Evolutionary conservation across 2,797 vertebrate species (phyloP).

Genomic region (Ispidina picta): DNA sequence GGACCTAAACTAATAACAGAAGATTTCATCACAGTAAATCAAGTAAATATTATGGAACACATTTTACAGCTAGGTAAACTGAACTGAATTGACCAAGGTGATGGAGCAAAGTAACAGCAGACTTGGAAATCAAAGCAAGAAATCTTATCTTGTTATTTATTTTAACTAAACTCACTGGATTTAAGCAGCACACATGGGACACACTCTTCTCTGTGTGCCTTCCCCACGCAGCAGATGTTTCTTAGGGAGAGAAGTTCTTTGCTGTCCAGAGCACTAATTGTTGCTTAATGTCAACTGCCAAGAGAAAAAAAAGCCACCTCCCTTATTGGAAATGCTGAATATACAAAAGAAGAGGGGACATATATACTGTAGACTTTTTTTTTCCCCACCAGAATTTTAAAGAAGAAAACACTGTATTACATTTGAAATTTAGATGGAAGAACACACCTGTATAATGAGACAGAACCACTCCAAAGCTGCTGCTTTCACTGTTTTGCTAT

Average conservation of each 20-base stretch:
- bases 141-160: background rate
- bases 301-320: background rate
- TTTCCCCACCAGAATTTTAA: background rate
- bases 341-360: background rate
- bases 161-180: background rate
- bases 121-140: conserved; percentile 23
- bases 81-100: background rate
- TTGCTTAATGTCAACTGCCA: background rate
- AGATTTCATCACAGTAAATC: conserved; percentile 3
- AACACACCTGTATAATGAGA: background rate
- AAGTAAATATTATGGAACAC: background rate
- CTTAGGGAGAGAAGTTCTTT: background rate
- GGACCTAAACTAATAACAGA: background rate
- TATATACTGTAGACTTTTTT: too few species aligned
- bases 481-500: background rate
- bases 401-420: background rate
- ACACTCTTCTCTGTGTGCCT: background rate
- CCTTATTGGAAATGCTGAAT: background rate
- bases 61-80: background rate
- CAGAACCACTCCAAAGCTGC: background rate
- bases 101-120: background rate
- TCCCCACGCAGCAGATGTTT: background rate
- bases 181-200: background rate
- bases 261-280: background rate
- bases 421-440: background rate